These are phyloP conservation scores for Apamea epomidion DNA, from an alignment of 2,888 invertebrate genomes.

Conservation along the genomic window DNA sequence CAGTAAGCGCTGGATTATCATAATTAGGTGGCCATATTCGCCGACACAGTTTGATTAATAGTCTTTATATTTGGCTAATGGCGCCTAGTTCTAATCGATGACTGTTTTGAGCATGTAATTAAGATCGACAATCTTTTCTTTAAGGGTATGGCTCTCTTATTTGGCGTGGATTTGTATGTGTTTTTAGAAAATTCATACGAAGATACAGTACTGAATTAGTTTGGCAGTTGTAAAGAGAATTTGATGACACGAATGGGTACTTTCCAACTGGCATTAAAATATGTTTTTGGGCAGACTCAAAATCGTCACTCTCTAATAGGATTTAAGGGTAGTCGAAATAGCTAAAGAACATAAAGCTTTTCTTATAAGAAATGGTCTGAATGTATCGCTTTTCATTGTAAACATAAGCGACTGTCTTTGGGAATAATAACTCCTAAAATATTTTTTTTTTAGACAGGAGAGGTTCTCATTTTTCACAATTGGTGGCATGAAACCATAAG, in stretches of 20 bases:
- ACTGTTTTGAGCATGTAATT: constrained; percentile 50
- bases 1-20: constrained; percentile 60
- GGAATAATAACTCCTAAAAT: neutral
- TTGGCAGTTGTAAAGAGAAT: neutral
- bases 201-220: neutral
- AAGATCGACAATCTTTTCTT: constrained; percentile 27
- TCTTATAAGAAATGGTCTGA: neutral
- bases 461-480: neutral
- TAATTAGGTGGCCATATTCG: constrained; percentile 63
- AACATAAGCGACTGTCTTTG: neutral
- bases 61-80: constrained; percentile 60
- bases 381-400: neutral
- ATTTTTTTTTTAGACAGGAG: neutral
- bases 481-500: neutral
- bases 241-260: neutral
- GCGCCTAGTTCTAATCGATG: constrained; percentile 65
- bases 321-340: neutral
- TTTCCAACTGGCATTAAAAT: neutral
- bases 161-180: neutral
- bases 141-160: neutral
- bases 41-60: constrained; percentile 60
- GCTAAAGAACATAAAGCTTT: neutral
- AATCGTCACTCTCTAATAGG: neutral
- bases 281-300: neutral
- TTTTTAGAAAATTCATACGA: neutral